Base-by-base conservation (phyloP, 2,888 invertebrate species). In the Lepidochrysops patricia region DNA sequence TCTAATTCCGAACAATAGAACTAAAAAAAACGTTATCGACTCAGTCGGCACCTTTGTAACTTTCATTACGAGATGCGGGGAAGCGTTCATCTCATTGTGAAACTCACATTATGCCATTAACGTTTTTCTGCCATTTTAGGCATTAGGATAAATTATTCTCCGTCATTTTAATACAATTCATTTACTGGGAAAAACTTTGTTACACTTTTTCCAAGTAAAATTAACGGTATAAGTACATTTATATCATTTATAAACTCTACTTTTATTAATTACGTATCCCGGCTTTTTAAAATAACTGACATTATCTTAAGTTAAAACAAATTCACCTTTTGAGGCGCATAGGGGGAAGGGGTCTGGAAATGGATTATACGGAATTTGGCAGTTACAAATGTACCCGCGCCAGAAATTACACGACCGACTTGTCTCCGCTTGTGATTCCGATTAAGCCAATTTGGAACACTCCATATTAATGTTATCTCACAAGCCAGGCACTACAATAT, bases 371-470 rank as follows among this genome's bases (percentile, higher is more conserved):
- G 9, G 26, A n/a, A 25, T 49, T 37, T 52, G 29, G 13, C 15
- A 29, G 27, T 29, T 15, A 52, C 52, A 52, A 52, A 49, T 27
- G 50, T 50, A 50, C 26, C 4, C 48, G 50, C 15, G 52, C 37
- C 37, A 29, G 29, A 9, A 15, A 29, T 50, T 50, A 50, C 15
- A 9, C 54, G 54, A 27, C 26, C 27, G n/a, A 32, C 54, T 54
- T 29, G 54, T 54, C 32, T 54, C 32, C 12, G 9, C 19, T 29
- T 9, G 19, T 32, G 19, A 54, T 54, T 54, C 19, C 12, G 32
- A 54, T 54, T 32, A 54, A 29, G 15, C 32, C 19, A 54, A 54
- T 54, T 54, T 29, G 54, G 12, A 29, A 54, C 54, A 54, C 27
- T 27, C 32, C 54, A 29, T 52, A 52, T 15, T 52, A 52, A 52